Percentiles rank a stretch among this genome's conserved stretches.
Evolutionary conservation across 2,113 vertebrate species (phyloP).

Genomic region (Baryphthengus martii): DNA sequence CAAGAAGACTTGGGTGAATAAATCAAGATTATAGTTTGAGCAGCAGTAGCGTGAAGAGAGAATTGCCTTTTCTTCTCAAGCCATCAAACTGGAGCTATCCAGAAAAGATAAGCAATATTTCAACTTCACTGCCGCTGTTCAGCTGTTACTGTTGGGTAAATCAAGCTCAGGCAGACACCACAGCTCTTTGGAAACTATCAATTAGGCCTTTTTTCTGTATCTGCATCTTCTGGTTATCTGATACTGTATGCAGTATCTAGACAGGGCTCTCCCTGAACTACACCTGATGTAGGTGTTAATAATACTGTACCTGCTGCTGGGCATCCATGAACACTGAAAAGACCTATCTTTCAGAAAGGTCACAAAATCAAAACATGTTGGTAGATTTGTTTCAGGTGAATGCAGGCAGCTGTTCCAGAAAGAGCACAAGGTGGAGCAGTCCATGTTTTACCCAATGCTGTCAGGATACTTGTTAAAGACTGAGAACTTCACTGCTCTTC

Average conservation of each 20-base stretch:
- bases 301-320: background rate
- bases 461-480: background rate
- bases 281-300: background rate
- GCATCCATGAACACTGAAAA: background rate
- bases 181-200: background rate
- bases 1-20: background rate
- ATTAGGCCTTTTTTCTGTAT: background rate
- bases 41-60: background rate
- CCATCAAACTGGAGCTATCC: background rate
- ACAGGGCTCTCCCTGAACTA: background rate
- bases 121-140: background rate
- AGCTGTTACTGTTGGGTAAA: background rate
- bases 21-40: background rate
- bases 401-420: background rate
- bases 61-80: background rate
- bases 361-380: background rate
- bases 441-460: fast-evolving
- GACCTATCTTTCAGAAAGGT: background rate
- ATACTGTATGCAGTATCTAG: background rate
- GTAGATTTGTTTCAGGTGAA: background rate
- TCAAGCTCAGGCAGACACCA: background rate
- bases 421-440: background rate
- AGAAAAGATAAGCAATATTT: background rate
- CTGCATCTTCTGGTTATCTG: background rate
- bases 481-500: background rate